Percentiles rank a stretch among this genome's conserved stretches.
phyloP scores from a whole-genome alignment of 2,888 invertebrate genomes.

The Pterobdella sp. region DNA sequence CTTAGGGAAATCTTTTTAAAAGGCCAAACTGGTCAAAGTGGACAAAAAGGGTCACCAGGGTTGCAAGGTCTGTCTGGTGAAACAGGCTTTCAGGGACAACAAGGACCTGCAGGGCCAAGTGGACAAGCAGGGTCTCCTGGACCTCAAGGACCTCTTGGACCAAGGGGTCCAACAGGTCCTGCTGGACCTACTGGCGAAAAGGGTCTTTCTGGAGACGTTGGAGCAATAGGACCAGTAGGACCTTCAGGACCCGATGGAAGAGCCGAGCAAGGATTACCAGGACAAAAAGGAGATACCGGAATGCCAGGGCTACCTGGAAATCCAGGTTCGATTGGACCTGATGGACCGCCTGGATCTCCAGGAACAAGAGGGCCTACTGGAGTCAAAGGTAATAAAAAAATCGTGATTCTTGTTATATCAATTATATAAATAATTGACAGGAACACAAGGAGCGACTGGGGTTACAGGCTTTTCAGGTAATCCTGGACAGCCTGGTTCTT shows the following conservation, averaged over 20 bases:
- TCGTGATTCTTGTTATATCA: neutral
- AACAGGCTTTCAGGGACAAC: slow-evolving; percentile 30
- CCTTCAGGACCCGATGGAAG: slow-evolving; percentile 4
- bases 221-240: slow-evolving; percentile 17
- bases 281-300: slow-evolving; percentile 10
- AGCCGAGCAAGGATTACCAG: slow-evolving; percentile 6
- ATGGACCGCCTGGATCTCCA: slow-evolving; percentile 2
- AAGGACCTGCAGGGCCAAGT: slow-evolving; percentile 28
- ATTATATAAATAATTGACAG: neutral
- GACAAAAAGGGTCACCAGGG: slow-evolving; percentile 28
- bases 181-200: slow-evolving; percentile 11
- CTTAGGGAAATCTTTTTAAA: no score
- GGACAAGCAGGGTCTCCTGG: slow-evolving; percentile 34
- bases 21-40: no score
- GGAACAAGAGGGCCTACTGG: neutral
- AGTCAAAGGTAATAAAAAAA: neutral
- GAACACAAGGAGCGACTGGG: neutral
- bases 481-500: neutral
- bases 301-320: slow-evolving; percentile 5
- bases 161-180: slow-evolving; percentile 6
- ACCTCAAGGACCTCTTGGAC: slow-evolving; percentile 18
- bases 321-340: neutral
- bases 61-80: slow-evolving; percentile 24
- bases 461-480: neutral
- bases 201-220: slow-evolving; percentile 10